Evolutionary conservation across 2,888 invertebrate species (phyloP).

Genomic region (Folsomia manolachei): DNA sequence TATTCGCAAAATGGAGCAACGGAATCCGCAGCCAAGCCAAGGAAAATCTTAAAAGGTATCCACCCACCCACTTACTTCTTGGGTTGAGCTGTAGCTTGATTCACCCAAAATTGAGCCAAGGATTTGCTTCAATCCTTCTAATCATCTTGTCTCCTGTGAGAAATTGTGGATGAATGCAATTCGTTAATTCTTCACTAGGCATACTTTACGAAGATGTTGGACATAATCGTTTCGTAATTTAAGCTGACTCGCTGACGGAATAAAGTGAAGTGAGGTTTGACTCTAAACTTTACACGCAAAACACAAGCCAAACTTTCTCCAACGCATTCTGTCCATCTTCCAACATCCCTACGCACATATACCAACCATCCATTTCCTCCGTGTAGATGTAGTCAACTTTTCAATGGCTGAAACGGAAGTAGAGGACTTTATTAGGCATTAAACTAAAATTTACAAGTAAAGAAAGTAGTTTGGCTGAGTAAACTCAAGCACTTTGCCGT

Average conservation of each 20-base stretch:
- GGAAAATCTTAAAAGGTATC: not conserved
- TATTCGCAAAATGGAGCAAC: not conserved
- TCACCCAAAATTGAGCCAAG: not conserved
- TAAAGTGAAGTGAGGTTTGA: not conserved
- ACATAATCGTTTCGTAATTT: not conserved
- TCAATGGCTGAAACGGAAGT: not conserved
- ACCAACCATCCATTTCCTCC: not conserved
- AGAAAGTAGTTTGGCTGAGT: too few relatives aligned
- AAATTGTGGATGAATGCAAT: not conserved
- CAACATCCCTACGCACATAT: not conserved
- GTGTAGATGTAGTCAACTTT: not conserved
- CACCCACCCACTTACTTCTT: constrained; percentile 6
- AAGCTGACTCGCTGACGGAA: too few relatives aligned
- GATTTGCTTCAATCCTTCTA: constrained; percentile 1
- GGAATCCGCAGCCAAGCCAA: not conserved
- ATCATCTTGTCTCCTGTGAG: not conserved
- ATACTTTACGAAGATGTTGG: not conserved
- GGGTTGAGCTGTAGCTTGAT: too few relatives aligned
- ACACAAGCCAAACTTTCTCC: not conserved
- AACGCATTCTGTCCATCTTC: not conserved
- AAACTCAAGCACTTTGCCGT: not conserved
- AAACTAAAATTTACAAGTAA: not conserved
- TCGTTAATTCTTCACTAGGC: not conserved
- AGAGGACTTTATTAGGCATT: not conserved
- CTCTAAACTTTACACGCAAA: not conserved